phyloP scores from a whole-genome alignment of 2,888 invertebrate species.

The Pterostichus madidus region DNA sequence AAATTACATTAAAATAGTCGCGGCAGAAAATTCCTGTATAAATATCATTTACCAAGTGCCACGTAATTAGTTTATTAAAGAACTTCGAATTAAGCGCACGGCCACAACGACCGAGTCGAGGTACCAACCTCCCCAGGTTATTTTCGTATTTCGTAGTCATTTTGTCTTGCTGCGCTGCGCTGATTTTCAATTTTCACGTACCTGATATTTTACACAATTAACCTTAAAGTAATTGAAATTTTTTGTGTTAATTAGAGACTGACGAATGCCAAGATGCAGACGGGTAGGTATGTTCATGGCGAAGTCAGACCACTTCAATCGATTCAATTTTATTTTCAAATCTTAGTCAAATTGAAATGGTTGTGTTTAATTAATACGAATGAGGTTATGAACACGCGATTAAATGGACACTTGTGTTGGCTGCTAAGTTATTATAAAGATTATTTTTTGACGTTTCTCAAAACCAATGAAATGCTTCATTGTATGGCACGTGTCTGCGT shows the following conservation, averaged over 20 bases:
- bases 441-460: too few relatives aligned
- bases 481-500: too few relatives aligned
- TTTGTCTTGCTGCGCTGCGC: slow-evolving; percentile 9
- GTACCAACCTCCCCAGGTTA: slow-evolving; percentile 23
- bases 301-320: not conserved
- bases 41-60: slow-evolving; percentile 62
- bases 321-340: slow-evolving; percentile 23
- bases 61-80: slow-evolving; percentile 64
- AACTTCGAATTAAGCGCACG: slow-evolving; percentile 54
- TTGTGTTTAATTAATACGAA: slow-evolving; percentile 26
- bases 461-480: too few relatives aligned
- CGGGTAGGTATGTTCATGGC: not conserved
- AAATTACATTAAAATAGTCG: slow-evolving; percentile 64
- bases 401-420: too few relatives aligned
- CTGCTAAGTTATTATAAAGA: too few relatives aligned
- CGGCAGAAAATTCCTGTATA: slow-evolving; percentile 61
- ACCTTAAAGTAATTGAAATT: slow-evolving; percentile 33
- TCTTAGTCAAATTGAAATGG: slow-evolving; percentile 29
- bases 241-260: slow-evolving; percentile 41
- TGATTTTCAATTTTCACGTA: slow-evolving; percentile 44
- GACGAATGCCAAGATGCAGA: slow-evolving; percentile 24
- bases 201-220: slow-evolving; percentile 46
- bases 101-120: not conserved
- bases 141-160: slow-evolving; percentile 38
- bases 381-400: not conserved